These are phyloP conservation scores for Phyllotreta cruciferae DNA, from an alignment of 2,888 invertebrate genomes.

Conservation along the genomic window DNA sequence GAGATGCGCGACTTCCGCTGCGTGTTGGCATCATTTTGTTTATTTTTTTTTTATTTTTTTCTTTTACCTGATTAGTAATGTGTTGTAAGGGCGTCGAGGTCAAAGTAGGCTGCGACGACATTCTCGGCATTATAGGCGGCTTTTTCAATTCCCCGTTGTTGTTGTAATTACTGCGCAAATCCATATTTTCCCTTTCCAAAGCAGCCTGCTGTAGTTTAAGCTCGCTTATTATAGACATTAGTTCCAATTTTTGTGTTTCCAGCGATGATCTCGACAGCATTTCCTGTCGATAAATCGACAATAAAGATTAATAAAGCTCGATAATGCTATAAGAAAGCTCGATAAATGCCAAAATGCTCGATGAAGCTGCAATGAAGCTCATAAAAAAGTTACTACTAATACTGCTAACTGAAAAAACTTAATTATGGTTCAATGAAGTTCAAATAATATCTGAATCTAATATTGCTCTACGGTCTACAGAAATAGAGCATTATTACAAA, in stretches of 20 bases:
- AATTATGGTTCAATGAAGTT: too few species aligned
- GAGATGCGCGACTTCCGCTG: not conserved
- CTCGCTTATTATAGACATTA: slow-evolving; percentile 92
- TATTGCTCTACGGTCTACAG: too few species aligned
- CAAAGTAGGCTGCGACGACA: slow-evolving; percentile 59
- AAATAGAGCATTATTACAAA: too few species aligned
- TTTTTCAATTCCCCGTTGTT: slow-evolving; percentile 52
- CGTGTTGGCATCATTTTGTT: not conserved
- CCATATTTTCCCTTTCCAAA: slow-evolving; percentile 86
- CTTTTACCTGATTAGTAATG: slow-evolving; percentile 52
- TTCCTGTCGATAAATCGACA: slow-evolving; percentile 66
- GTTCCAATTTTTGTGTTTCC: slow-evolving; percentile 93
- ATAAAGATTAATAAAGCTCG: slow-evolving; percentile 1
- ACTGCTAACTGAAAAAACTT: too few species aligned
- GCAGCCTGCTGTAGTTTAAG: slow-evolving; percentile 86
- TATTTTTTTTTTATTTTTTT: not conserved
- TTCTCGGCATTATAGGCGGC: slow-evolving; percentile 54
- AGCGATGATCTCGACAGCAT: slow-evolving; percentile 85
- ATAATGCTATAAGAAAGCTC: not conserved
- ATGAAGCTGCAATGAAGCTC: too few species aligned
- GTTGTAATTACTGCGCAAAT: slow-evolving; percentile 67
- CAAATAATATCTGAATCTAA: too few species aligned
- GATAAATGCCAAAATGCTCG: too few species aligned
- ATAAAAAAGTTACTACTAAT: too few species aligned
- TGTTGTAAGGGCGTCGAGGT: slow-evolving; percentile 59